These are phyloP conservation scores for Dione juno DNA, from an alignment of 2,888 invertebrate species.

Conservation along the genomic window DNA sequence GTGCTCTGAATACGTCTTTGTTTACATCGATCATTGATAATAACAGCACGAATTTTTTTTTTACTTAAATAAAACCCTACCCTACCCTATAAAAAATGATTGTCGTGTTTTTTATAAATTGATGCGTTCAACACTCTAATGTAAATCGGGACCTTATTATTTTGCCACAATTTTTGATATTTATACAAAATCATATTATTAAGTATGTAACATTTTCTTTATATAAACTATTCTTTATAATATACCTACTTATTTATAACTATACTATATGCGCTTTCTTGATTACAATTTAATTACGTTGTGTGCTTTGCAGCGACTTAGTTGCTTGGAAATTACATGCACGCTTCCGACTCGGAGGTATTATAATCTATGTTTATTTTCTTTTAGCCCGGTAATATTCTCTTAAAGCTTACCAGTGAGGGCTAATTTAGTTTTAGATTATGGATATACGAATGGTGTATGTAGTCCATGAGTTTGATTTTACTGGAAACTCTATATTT, in stretches of 20 bases:
- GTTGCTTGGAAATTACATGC: constrained; percentile 27
- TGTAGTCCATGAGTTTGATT: too few relatives aligned
- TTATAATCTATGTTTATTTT: constrained; percentile 28
- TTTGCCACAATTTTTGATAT: too few relatives aligned
- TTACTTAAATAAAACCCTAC: too few relatives aligned
- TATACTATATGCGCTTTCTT: constrained; percentile 7
- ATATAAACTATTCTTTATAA: background rate
- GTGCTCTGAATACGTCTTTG: too few relatives aligned
- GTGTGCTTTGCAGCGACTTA: constrained; percentile 27
- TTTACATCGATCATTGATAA: too few relatives aligned
- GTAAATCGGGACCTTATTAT: too few relatives aligned
- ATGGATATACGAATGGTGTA: background rate
- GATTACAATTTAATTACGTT: constrained; percentile 29
- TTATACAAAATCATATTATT: background rate
- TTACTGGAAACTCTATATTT: too few relatives aligned
- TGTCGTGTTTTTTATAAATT: too few relatives aligned
- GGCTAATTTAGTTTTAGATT: background rate
- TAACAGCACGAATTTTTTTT: too few relatives aligned
- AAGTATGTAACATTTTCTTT: background rate
- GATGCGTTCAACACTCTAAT: too few relatives aligned
- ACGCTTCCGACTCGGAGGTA: constrained; percentile 23
- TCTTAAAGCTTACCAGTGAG: background rate
- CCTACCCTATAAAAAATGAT: too few relatives aligned
- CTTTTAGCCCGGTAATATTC: constrained; percentile 22
- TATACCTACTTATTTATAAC: constrained; percentile 10